These are phyloP conservation scores for Dryobota labecula DNA, from an alignment of 2,888 invertebrate species.

Conservation along the genomic window DNA sequence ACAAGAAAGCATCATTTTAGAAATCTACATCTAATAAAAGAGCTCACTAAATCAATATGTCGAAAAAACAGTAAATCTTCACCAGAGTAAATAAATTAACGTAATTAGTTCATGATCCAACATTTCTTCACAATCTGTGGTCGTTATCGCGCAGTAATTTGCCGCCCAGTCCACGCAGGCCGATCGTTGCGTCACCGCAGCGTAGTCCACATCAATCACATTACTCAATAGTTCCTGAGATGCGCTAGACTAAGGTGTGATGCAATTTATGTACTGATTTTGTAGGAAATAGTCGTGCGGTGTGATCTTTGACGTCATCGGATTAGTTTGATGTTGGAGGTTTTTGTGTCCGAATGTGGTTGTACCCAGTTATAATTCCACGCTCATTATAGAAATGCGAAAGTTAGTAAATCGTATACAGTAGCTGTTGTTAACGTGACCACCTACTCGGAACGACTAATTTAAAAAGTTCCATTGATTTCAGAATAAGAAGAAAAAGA, in stretches of 20 bases:
- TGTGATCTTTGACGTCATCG: constrained; percentile 4
- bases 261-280: constrained; percentile 44
- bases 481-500: background rate
- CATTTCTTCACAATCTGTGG: constrained; percentile 37
- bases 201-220: constrained; percentile 52
- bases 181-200: constrained; percentile 40
- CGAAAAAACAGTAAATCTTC: constrained; percentile 34
- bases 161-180: constrained; percentile 21
- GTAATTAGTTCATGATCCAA: constrained; percentile 55
- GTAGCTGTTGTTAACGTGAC: background rate
- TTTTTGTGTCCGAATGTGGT: background rate
- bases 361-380: background rate
- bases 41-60: constrained; percentile 33
- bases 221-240: constrained; percentile 55
- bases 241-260: constrained; percentile 38
- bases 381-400: background rate
- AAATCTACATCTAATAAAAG: constrained; percentile 26
- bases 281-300: constrained; percentile 29
- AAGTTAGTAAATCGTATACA: background rate
- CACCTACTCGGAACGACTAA: background rate
- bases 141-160: constrained; percentile 42
- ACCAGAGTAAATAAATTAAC: constrained; percentile 51
- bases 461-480: background rate
- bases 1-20: background rate
- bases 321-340: background rate